Evolutionary conservation across 1,140 invertebrate genomes (phyloP).

Genomic region (Neuroterus valhalla): DNA sequence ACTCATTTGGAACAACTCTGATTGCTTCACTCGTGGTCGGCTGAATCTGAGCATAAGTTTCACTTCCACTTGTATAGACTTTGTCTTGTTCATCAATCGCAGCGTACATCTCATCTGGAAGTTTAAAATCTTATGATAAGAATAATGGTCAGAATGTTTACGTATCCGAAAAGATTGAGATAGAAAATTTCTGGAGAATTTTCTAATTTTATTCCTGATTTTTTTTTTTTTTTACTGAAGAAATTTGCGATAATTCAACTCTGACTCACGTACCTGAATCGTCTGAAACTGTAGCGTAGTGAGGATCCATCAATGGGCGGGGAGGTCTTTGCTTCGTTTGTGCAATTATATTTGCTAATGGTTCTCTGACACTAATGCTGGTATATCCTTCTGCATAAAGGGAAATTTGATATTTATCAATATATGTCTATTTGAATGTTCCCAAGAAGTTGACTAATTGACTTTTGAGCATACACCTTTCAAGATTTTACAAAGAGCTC

Average conservation of each 20-base stretch:
- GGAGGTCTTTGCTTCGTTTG: slow-evolving; percentile 75
- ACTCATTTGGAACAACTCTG: slow-evolving; percentile 70
- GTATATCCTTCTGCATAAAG: slow-evolving; percentile 87
- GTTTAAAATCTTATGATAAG: no score
- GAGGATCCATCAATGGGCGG: slow-evolving; percentile 78
- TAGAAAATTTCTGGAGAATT: no score
- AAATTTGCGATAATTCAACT: slow-evolving; percentile 22
- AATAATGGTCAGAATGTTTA: no score
- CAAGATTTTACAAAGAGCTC: no score
- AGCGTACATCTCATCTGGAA: slow-evolving; percentile 90
- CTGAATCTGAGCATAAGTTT: slow-evolving; percentile 91
- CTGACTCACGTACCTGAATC: slow-evolving; percentile 81
- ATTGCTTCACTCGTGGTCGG: slow-evolving; percentile 77
- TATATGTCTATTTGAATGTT: no score
- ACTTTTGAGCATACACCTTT: no score
- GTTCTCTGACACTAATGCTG: slow-evolving; percentile 92
- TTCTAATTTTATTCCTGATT: no score
- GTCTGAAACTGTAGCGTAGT: slow-evolving; percentile 89
- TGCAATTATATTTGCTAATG: slow-evolving; percentile 84
- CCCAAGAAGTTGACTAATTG: no score
- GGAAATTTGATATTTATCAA: background rate
- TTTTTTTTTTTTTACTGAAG: background rate
- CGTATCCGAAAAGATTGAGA: no score
- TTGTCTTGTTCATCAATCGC: slow-evolving; percentile 89
- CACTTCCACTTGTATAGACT: slow-evolving; percentile 87